Evolutionary conservation across 37 sponge, comb jelly and placozoan genomes (phyloP), one percentile per base, ranked within the genome.

Genomic region (Haliclona indistincta): DNA sequence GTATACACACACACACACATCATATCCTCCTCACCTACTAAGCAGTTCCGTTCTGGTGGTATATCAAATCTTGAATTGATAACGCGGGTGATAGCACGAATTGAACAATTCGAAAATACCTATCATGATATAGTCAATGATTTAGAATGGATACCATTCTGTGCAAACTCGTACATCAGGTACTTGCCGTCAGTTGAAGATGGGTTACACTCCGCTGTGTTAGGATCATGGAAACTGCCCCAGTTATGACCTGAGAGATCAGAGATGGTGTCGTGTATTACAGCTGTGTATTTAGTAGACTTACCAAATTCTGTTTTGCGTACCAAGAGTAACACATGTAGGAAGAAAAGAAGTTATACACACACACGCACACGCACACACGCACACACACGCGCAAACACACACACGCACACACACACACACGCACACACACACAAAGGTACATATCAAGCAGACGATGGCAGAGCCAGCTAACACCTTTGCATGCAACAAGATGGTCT

Each of bases 201-300:
- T 8, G 75, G 84, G 35, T 54, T 70, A 53, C 77, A 75, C 5
- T 23, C 62, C 4, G 22, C 20, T 1, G 40, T 32, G 11, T 43
- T 41, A 6, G 89, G 83, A 49, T 88, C 89, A 45, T 88, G 89
- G 25, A 77, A 64, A 77, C 74, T 70, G 7, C 89, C 89, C 83
- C 83, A 88, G 55, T 60, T 70, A 68, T 88, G 89, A 26, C 89
- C 89, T 73, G 29, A n/a, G n/a, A n/a, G n/a, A n/a, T n/a, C n/a
- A 8, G 56, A 64, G 55, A 73, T 23, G 23, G 33, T 8, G n/a
- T n/a, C 33, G 4, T 39, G 15, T 61, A 38, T 28, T 28, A 19
- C 15, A 67, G 68, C 13, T 35, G 20, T 67, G 29, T 35, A 34
- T 34, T 6, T 6, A 34, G 41, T 67, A 51, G 29, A 52, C 56